Evolutionary conservation across 2,797 vertebrate genomes (phyloP).

Genomic region (Lepidocolaptes lacrymiger): DNA sequence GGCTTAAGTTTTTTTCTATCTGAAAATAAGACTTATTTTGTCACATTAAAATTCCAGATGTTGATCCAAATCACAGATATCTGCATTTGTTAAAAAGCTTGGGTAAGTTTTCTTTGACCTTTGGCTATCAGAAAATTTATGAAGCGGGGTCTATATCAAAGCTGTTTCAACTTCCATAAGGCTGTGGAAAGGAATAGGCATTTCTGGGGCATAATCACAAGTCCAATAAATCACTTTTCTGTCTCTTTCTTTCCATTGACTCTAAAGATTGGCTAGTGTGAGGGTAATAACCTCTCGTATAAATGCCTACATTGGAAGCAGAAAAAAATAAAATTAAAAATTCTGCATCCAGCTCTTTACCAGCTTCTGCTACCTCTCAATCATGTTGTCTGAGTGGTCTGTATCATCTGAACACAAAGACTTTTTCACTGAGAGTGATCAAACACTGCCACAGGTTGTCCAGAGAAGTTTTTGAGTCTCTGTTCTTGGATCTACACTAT

Average conservation of each 20-base stretch:
- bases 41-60: neutral
- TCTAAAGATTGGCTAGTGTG: neutral
- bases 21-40: neutral
- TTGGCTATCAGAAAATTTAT: neutral
- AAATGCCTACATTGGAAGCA: neutral
- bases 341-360: neutral
- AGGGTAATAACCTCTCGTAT: neutral
- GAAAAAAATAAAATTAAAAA: neutral
- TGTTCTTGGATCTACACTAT: neutral
- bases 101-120: neutral
- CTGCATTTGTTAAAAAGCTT: neutral
- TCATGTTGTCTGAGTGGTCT: neutral
- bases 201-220: neutral
- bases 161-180: neutral
- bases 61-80: neutral
- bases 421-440: neutral
- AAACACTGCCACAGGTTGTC: neutral
- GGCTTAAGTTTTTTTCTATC: neutral
- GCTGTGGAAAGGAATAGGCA: neutral
- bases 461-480: neutral
- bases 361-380: neutral
- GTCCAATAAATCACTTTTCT: neutral
- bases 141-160: neutral
- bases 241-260: neutral
- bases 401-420: neutral